A percentile compares a stretch with the other conserved stretches of the same genome.
Conservation (phyloP, 2,888 invertebrate genomes). For the Clusia tigrina region DNA sequence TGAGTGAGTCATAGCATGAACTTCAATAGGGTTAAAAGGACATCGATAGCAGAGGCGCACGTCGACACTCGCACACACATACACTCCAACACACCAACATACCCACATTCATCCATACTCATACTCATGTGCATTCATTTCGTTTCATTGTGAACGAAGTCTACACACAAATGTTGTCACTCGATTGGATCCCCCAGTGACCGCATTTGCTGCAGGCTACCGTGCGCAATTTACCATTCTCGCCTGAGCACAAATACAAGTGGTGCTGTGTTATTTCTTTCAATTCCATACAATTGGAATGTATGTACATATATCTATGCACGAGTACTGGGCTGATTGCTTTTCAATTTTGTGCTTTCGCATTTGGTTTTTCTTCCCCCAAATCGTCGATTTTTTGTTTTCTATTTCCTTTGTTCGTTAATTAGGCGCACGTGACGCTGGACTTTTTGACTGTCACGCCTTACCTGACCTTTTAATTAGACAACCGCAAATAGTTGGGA, state of each 20-base stretch:
- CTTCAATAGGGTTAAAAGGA: conserved; percentile 2
- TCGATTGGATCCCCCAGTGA: not conserved
- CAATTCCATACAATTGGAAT: not conserved
- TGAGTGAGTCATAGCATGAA: not conserved
- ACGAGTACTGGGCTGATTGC: not conserved
- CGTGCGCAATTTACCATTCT: not conserved
- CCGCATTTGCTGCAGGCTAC: not conserved
- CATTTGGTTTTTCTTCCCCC: not conserved
- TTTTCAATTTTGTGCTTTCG: not conserved
- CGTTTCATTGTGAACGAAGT: too few relatives aligned
- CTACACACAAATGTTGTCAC: too few relatives aligned
- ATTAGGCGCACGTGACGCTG: conserved; percentile 2
- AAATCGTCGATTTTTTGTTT: not conserved
- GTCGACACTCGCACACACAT: too few relatives aligned
- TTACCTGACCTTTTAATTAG: conserved; percentile 6
- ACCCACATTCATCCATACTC: too few relatives aligned
- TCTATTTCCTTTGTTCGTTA: not conserved
- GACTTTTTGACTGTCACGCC: not conserved
- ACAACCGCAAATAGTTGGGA: not conserved
- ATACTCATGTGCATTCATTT: too few relatives aligned
- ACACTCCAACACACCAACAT: too few relatives aligned
- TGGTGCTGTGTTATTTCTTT: not conserved
- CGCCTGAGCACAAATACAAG: too few relatives aligned
- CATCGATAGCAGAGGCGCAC: not conserved
- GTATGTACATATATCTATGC: too few relatives aligned